Base-by-base conservation (phyloP, 92 coral and sea anemone genomes). In the Chrysogorgia sp. region DNA sequence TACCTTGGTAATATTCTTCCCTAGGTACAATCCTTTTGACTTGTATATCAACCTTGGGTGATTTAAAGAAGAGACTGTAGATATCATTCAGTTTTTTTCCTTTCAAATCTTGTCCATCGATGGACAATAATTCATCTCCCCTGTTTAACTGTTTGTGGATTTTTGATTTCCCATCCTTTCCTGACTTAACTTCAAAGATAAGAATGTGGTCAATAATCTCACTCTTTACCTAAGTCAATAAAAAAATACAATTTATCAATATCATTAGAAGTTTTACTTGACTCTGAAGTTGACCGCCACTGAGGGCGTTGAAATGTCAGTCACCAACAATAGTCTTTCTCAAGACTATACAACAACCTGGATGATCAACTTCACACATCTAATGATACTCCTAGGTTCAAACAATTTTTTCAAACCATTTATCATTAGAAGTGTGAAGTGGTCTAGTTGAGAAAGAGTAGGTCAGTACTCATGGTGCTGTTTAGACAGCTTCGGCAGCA, bases 121-220 rank as follows among this genome's bases (percentile, higher is more conserved):
- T 34, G 12, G 32, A 10, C 65, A 59, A 32, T 32, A 59, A 59
- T 23, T 59, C 65, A 59, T 59, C 65, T 10, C 65, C 65, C 25
- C 65, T 59, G 34, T 59, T 8, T 0, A 59, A 34, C 20, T 12
- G 65, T 7, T 7, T 32, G 37, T n/a, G 0, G 14, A 10, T 59
- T 59, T 22, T 28, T 3, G 65, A 47, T 15, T 47, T 15, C 2
- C 17, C n/a, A 7, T 2, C 15, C 2, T 15, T 25, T 12, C 25
- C 34, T 59, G 65, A n/a, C 7, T 59, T 25, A 0, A 59, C 20
- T 0, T 59, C 34, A 13, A 28, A 59, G 5, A 59, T 32, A 7
- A 59, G 37, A 59, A 59, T 59, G 37, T 21, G 34, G 65, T 59
- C 20, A 12, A 21, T 13, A 4, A 2, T 28, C 12, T 25, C 65